Conservation (phyloP, 2,113 vertebrate genomes). For the Oxyura jamaicensis region DNA sequence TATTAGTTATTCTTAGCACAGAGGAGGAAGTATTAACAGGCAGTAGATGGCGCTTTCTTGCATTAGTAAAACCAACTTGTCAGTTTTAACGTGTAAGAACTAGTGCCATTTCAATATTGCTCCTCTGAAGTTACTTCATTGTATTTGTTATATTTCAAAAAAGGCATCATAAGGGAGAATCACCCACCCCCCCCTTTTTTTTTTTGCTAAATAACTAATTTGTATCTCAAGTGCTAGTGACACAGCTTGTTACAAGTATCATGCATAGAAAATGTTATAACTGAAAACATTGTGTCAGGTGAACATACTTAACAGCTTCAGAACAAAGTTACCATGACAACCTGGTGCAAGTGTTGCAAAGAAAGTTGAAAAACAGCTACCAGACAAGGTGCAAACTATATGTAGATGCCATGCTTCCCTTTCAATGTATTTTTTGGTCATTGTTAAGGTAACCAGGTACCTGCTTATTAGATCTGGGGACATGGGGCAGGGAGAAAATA, state of each 20-base stretch:
- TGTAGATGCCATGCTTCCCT: neutral
- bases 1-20: no score
- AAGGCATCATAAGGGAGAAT: neutral
- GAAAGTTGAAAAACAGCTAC: neutral
- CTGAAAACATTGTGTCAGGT: neutral
- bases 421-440: neutral
- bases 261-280: neutral
- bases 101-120: fast-evolving
- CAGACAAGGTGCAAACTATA: neutral
- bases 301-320: neutral
- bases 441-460: neutral
- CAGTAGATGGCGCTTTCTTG: neutral
- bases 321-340: neutral
- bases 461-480: neutral
- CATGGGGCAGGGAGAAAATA: fast-evolving
- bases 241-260: neutral
- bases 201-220: neutral
- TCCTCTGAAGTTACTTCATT: fast-evolving
- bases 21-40: neutral
- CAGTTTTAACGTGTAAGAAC: fast-evolving
- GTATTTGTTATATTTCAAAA: neutral
- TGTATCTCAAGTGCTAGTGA: neutral
- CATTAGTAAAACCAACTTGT: fast-evolving
- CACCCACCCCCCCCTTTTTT: fast-evolving
- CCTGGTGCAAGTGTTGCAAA: neutral